These are phyloP conservation scores for Cichlasoma orientale DNA, from an alignment of 2,797 vertebrate species.

Conservation along the genomic window DNA sequence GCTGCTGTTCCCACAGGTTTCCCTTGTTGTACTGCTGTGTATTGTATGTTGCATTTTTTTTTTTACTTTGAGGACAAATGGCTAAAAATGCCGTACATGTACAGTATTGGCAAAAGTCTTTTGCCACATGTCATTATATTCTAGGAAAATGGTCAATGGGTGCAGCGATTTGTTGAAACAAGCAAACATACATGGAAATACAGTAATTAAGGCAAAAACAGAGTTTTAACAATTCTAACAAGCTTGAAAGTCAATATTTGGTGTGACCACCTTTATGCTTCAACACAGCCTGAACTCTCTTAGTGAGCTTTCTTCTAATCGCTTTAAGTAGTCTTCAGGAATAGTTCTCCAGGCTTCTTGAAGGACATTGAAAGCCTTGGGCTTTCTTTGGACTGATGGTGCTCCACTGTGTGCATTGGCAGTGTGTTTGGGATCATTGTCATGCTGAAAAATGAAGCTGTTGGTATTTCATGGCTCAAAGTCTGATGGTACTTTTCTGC, in stretches of 20 bases:
- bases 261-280: neutral
- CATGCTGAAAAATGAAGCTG: too few species aligned
- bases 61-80: neutral
- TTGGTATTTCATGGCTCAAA: too few species aligned
- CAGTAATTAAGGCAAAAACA: too few species aligned
- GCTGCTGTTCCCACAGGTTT: constrained; percentile 76
- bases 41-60: neutral
- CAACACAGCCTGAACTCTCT: neutral
- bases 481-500: too few species aligned
- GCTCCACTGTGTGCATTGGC: too few species aligned
- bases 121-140: neutral
- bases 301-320: neutral
- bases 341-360: neutral
- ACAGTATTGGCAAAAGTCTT: neutral
- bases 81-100: neutral
- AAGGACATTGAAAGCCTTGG: neutral
- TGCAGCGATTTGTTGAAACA: too few species aligned
- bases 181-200: too few species aligned
- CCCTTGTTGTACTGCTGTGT: neutral
- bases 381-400: too few species aligned
- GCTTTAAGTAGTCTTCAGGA: neutral
- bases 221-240: neutral
- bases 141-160: neutral
- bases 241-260: neutral
- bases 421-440: too few species aligned